Conservation (phyloP, 2,888 invertebrate species). For the Vanessa cardui region DNA sequence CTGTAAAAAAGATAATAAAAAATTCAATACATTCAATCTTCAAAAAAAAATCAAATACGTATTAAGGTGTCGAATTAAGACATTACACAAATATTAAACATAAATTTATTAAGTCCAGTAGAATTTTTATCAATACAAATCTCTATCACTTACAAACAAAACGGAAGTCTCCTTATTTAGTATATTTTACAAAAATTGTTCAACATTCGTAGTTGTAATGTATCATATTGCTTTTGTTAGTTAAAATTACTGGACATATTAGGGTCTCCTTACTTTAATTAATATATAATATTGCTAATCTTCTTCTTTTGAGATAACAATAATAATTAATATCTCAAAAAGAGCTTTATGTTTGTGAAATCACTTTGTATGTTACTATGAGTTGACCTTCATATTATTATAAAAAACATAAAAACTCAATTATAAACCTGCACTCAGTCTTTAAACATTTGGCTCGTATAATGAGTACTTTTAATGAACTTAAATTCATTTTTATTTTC, state of each 20-base stretch:
- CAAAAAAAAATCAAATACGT: conserved; percentile 28
- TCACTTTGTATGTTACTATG: conserved; percentile 16
- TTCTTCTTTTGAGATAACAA: conserved; percentile 20
- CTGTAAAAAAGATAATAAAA: conserved; percentile 32
- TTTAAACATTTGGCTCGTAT: conserved; percentile 80
- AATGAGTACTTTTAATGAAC: conserved; percentile 67
- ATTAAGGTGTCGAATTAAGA: conserved; percentile 54
- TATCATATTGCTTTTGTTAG: conserved; percentile 34
- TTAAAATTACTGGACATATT: conserved; percentile 30
- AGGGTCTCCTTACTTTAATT: conserved; percentile 15
- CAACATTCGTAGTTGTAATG: conserved; percentile 19
- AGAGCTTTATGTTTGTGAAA: conserved; percentile 7
- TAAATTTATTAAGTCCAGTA: conserved; percentile 69
- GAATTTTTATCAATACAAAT: conserved; percentile 51
- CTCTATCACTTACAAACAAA: conserved; percentile 26
- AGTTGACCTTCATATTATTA: conserved; percentile 29
- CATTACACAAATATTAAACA: conserved; percentile 59
- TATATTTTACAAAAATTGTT: conserved; percentile 24
- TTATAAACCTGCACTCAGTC: conserved; percentile 76
- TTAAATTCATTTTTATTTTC: conserved; percentile 43
- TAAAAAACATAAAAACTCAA: conserved; percentile 55
- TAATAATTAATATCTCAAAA: conserved; percentile 20
- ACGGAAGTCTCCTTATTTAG: conserved; percentile 22
- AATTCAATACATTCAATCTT: conserved; percentile 15
- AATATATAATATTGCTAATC: conserved; percentile 9